Evolutionary conservation across 2,797 vertebrate genomes (phyloP), one percentile per base, ranked within the genome.

Genomic region (Anniella stebbinsi): DNA sequence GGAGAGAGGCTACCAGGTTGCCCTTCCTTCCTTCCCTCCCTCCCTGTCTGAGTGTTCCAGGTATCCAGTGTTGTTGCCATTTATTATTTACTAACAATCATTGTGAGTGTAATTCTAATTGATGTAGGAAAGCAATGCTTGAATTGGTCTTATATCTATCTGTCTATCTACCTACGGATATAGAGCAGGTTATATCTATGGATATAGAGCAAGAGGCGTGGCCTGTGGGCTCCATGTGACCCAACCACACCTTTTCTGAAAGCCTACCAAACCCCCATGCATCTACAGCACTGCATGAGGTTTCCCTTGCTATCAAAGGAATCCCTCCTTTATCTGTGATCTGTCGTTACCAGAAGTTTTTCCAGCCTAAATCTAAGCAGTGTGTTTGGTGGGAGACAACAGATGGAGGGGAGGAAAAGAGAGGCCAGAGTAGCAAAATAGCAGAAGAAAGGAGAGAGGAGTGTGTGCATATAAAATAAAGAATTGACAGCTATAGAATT

Each of bases 401-500:
- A 57, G 7, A n/a, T 80, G 78, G 51, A 82, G n/a, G 17, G n/a
- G 9, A 60, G 80, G 17, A 67, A 48, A 8, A 28, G 13, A 51
- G 30, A 25, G 67, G 1, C 17, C 69, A 51, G 11, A 45, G 17
- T 28, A 82, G 41, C 17, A 41, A 41, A 28, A 12, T n/a, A 21
- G 45, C 41, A 84, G 41, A 51, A 51, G 9, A 48, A 21, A 70
- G 25, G 8, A 67, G 17, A n/a, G 11, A 2, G 10, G 17, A 2
- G 4, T 63, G 9, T 33, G 12, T 66, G 70, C 38, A 33, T 38
- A n/a, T 85, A 73, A 45, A 12, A 36, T 13, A 23, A 94, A 54
- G 90, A 93, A 72, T 4, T 91, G 10, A 0, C 9, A 94, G 2
- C 36, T 87, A 91, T n/a, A 57, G 9, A 92, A 92, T 11, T 0